Base-by-base conservation (phyloP, 2,888 invertebrate species). In the Lasioglossum villosulum region DNA sequence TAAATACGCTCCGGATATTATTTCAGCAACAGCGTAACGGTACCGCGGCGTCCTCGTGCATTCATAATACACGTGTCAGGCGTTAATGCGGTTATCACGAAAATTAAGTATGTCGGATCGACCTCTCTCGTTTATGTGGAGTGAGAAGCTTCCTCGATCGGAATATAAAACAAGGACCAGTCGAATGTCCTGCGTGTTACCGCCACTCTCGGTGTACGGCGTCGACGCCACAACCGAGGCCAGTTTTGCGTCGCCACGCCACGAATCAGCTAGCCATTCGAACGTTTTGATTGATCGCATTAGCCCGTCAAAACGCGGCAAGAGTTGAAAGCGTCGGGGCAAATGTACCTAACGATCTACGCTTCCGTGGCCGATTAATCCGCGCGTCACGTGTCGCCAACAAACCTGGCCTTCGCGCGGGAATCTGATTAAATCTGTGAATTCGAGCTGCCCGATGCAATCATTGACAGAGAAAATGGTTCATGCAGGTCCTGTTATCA, bases 281-380 rank as follows among this genome's bases (percentile, higher is more conserved):
- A 37, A 34, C 48, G 71, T 75, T 84, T 84, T 85, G 84, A 85
- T 85, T 73, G 75, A 85, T 84, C 85, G 79, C 70, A 80, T 74
- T 76, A 80, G 52, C 73, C 74, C 76, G 85, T 76, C 84, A 84
- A 84, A 80, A 73, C 74, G 84, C 74, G 80, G 68, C 79, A 63
- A 80, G 68, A 74, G 68, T 74, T 48, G 68, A 74, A 73, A 73
- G 23, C 75, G 63, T 30, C 52, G 59, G 8, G 56, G 84, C 75
- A 84, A 85, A 84, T 83, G 72, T 79, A 79, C 30, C 79, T 73
- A 85, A 84, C 85, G 77, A 85, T 84, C 73, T 63, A 84, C 76
- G 48, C 59, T 70, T 70, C 19, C 76, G 59, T 42, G 70, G 39
- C 70, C 76, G 84, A 85, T 85, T 84, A 84, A 85, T 84, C 84